Evolutionary conservation across 2,888 invertebrate species (phyloP).

Genomic region (Metopia argyrocephala): DNA sequence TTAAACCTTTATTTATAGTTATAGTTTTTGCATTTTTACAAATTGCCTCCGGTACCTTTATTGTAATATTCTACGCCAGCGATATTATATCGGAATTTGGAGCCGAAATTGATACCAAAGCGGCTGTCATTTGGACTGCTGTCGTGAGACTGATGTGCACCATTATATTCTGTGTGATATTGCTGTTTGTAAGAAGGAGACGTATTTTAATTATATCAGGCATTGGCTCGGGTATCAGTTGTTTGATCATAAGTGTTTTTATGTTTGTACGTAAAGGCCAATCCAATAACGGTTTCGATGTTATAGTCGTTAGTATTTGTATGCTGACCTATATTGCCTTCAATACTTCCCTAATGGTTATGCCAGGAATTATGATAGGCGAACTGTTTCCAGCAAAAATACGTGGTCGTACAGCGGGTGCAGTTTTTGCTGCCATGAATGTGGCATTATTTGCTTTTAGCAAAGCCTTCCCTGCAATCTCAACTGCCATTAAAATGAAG

Average conservation of each 20-base stretch:
- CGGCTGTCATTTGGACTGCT: constrained; percentile 85
- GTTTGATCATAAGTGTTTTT: constrained; percentile 81
- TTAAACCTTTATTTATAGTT: constrained; percentile 86
- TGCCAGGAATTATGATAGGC: constrained; percentile 87
- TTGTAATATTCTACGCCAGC: constrained; percentile 88
- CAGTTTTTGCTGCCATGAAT: constrained; percentile 86
- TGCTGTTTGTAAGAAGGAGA: constrained; percentile 83
- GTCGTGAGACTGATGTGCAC: constrained; percentile 83
- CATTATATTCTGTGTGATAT: constrained; percentile 82
- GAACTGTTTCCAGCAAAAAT: constrained; percentile 87
- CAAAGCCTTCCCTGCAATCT: constrained; percentile 85
- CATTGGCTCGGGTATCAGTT: constrained; percentile 83
- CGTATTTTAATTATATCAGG: constrained; percentile 84
- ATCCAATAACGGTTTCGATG: constrained; percentile 70
- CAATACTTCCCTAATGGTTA: constrained; percentile 87
- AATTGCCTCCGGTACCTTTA: constrained; percentile 86
- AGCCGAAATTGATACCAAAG: constrained; percentile 79
- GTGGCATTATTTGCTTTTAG: constrained; percentile 84
- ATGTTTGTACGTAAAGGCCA: constrained; percentile 76
- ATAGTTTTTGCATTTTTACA: constrained; percentile 86
- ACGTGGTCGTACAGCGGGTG: constrained; percentile 86
- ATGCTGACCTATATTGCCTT: constrained; percentile 86
- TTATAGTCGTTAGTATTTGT: constrained; percentile 74
- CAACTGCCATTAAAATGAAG: constrained; percentile 81
- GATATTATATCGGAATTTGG: constrained; percentile 83